Conservation (phyloP, 1,140 invertebrate genomes). For the Drosophila nebulosa region DNA sequence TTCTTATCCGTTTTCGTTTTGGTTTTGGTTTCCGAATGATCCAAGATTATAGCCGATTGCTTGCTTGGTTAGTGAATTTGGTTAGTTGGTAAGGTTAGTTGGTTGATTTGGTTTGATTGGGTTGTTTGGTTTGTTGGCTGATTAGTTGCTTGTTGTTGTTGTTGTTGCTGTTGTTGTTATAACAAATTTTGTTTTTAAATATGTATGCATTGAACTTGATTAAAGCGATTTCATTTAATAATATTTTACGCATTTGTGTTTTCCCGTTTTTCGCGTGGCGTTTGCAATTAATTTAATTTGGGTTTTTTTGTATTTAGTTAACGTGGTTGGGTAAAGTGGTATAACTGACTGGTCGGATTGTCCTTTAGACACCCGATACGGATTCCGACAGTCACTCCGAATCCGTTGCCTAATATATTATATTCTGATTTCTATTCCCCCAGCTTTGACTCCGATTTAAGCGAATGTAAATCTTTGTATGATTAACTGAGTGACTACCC, state of each 20-base stretch:
- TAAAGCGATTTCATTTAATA: no score
- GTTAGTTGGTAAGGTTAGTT: conserved; percentile 15
- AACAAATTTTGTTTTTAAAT: conserved; percentile 6
- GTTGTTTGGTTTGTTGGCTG: background rate
- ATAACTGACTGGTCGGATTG: conserved; percentile 16
- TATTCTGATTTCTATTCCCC: no score
- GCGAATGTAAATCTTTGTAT: background rate
- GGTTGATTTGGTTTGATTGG: conserved; percentile 5
- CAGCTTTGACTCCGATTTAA: background rate
- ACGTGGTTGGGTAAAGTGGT: conserved; percentile 6
- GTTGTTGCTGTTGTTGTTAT: conserved; percentile 41
- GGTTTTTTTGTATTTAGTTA: background rate
- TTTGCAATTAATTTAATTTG: conserved; percentile 2
- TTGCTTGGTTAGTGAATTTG: conserved; percentile 24
- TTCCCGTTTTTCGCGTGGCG: background rate
- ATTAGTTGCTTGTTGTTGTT: conserved; percentile 19
- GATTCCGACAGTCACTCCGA: background rate
- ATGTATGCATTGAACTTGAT: conserved; percentile 15
- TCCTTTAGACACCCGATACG: conserved; percentile 11
- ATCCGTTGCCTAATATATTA: no score
- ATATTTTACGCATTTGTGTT: background rate
- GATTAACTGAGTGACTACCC: no score
- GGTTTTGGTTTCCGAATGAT: no score
- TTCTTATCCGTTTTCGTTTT: background rate
- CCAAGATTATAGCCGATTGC: conserved; percentile 41